A percentile compares a stretch with the other conserved stretches of the same genome.
phyloP scores from a whole-genome alignment of 2,797 vertebrate species.

The Phataginus tricuspis region DNA sequence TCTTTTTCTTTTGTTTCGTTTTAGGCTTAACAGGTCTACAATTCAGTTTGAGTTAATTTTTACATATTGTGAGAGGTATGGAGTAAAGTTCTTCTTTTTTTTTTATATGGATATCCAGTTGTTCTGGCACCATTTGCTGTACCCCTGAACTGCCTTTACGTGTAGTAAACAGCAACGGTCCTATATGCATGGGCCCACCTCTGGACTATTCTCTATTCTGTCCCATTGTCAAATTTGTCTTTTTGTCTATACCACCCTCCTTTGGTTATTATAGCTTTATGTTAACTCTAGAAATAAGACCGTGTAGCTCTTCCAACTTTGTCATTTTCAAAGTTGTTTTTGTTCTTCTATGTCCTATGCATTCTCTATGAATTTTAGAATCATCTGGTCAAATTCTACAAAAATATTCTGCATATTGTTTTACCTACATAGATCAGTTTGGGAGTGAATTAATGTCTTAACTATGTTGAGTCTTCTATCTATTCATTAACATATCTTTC shows the following conservation, averaged over 20 bases:
- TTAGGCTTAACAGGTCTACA: not conserved
- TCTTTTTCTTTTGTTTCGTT: too few relatives aligned
- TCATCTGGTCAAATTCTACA: not conserved
- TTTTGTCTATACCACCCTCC: not conserved
- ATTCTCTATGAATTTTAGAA: not conserved
- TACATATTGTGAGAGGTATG: too few relatives aligned
- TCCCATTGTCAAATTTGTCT: not conserved
- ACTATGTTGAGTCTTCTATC: not conserved
- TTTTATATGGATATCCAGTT: not conserved
- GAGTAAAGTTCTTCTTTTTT: not conserved
- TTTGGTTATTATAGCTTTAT: not conserved
- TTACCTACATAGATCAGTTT: too few relatives aligned
- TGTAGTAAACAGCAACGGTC: not conserved
- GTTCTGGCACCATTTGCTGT: not conserved
- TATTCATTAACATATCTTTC: not conserved
- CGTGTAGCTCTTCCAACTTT: not conserved
- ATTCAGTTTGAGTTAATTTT: not conserved
- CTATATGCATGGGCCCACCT: not conserved
- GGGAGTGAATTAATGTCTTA: not conserved
- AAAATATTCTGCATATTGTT: not conserved
- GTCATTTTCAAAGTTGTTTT: not conserved
- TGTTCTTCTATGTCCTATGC: not conserved
- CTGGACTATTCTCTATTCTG: not conserved
- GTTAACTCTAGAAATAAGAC: not conserved
- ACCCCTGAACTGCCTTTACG: not conserved